phyloP scores from a whole-genome alignment of 2,888 invertebrate genomes.

The Protodeltote pygarga region DNA sequence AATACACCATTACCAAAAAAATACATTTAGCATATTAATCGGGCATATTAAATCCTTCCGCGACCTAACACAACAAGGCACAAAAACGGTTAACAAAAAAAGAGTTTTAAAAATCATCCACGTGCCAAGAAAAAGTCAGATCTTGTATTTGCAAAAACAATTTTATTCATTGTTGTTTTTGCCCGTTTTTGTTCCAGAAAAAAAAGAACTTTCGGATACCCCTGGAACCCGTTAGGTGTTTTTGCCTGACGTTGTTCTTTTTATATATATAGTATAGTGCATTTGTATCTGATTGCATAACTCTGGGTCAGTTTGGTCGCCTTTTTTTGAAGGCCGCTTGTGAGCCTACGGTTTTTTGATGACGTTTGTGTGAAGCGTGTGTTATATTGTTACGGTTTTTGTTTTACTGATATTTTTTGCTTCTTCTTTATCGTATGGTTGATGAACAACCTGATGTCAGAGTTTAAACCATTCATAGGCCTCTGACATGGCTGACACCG shows the following conservation, averaged over 20 bases:
- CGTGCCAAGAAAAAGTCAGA: slow-evolving; percentile 81
- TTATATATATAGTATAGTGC: too few species aligned
- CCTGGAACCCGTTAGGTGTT: slow-evolving; percentile 78
- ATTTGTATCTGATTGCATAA: slow-evolving; percentile 48
- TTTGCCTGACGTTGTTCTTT: slow-evolving; percentile 61
- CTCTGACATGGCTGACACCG: too few species aligned
- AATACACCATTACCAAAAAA: slow-evolving; percentile 15
- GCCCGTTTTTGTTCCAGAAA: slow-evolving; percentile 70
- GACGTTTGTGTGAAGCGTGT: slow-evolving; percentile 8
- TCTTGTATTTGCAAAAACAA: slow-evolving; percentile 81
- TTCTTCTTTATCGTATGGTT: background rate
- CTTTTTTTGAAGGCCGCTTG: slow-evolving; percentile 47
- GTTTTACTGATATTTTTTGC: background rate
- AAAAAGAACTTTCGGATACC: slow-evolving; percentile 65
- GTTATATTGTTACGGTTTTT: background rate
- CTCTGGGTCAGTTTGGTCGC: slow-evolving; percentile 38
- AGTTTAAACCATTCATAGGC: too few species aligned
- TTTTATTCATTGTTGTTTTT: slow-evolving; percentile 80
- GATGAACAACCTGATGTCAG: too few species aligned
- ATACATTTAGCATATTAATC: slow-evolving; percentile 47
- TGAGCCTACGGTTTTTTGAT: slow-evolving; percentile 34
- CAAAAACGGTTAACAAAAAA: slow-evolving; percentile 68
- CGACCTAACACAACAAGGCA: slow-evolving; percentile 73
- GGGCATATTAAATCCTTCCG: slow-evolving; percentile 18
- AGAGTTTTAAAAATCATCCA: slow-evolving; percentile 74